Conservation (phyloP, 2,797 vertebrate genomes). For the Pangasius djambal region DNA sequence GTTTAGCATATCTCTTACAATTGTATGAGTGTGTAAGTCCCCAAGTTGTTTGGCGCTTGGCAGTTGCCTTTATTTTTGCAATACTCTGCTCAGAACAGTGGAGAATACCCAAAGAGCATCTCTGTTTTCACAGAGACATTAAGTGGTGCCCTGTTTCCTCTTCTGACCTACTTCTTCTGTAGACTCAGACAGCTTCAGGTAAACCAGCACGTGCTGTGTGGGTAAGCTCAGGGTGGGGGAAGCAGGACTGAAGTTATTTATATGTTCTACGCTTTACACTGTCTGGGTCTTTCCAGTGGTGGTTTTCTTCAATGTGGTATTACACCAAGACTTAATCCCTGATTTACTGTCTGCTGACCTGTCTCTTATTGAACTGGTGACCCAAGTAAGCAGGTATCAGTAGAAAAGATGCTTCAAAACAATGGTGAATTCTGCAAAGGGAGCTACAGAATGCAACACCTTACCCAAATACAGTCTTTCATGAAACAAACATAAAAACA, state of each 20-base stretch:
- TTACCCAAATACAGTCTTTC: not conserved
- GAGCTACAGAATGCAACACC: not conserved
- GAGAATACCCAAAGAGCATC: not conserved
- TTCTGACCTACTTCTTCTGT: slow-evolving; percentile 75
- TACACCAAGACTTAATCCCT: slow-evolving; percentile 64
- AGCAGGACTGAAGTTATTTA: slow-evolving; percentile 62
- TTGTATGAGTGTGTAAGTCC: not conserved
- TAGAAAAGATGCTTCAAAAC: not conserved
- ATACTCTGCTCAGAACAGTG: not conserved
- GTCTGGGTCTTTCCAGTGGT: slow-evolving; percentile 62
- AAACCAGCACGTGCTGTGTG: slow-evolving; percentile 64
- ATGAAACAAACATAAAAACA: not conserved
- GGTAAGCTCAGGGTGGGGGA: slow-evolving; percentile 56
- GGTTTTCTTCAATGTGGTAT: slow-evolving; percentile 45
- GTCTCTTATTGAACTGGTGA: slow-evolving; percentile 39
- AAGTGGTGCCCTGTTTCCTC: slow-evolving; percentile 12
- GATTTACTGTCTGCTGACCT: slow-evolving; percentile 61
- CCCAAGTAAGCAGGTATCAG: slow-evolving; percentile 22
- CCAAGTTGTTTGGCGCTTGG: not conserved
- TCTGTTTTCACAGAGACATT: not conserved
- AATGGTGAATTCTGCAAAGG: not conserved
- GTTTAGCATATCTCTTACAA: not conserved
- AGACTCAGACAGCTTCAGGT: slow-evolving; percentile 63
- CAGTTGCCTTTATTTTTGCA: not conserved
- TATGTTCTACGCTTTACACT: slow-evolving; percentile 52